A percentile compares a stretch with the other conserved stretches of the same genome.
These are phyloP conservation scores for Dromiciops gliroides DNA, from an alignment of 2,113 vertebrate species.

Conservation along the genomic window DNA sequence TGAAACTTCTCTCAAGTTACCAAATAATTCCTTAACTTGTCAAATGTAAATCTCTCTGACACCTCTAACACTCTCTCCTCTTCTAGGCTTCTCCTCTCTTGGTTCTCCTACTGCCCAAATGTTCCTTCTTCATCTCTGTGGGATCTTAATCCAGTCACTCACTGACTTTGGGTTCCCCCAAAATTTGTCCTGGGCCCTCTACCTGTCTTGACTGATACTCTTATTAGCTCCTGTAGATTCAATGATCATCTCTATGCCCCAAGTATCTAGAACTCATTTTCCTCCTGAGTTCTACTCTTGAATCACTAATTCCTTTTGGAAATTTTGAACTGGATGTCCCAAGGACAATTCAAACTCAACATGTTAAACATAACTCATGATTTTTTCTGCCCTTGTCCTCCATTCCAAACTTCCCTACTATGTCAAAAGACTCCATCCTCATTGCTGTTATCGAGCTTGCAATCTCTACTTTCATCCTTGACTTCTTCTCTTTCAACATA, in stretches of 20 bases:
- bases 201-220: too few relatives aligned
- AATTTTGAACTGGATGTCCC: background rate
- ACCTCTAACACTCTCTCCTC: conserved; percentile 9
- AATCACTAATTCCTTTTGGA: background rate
- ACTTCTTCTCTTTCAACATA: background rate
- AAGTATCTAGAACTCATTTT: background rate
- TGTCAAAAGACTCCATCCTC: background rate
- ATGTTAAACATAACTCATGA: background rate
- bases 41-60: background rate
- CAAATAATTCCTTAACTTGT: background rate
- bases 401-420: background rate
- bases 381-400: background rate
- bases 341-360: background rate
- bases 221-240: too few relatives aligned
- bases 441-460: background rate
- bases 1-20: background rate
- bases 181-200: background rate
- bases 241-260: background rate
- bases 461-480: background rate
- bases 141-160: background rate
- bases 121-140: background rate
- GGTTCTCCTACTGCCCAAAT: background rate
- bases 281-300: too few relatives aligned
- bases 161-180: background rate
- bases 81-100: background rate